Percentiles rank a stretch among this genome's conserved stretches.
These are phyloP conservation scores for Australoheros scitulus DNA, from an alignment of 2,113 vertebrate species.

Conservation along the genomic window DNA sequence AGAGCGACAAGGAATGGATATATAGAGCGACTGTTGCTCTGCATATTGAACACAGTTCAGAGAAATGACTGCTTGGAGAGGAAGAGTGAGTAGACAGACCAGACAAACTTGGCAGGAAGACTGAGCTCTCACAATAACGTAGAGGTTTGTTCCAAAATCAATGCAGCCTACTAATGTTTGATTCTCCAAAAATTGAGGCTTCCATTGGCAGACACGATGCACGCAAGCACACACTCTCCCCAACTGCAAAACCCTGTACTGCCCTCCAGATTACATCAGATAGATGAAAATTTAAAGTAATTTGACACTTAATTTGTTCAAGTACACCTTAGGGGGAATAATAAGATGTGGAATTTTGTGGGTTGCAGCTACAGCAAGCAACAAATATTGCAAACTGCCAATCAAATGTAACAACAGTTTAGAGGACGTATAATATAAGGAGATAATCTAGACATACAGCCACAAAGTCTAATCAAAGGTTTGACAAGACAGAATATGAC, in stretches of 20 bases:
- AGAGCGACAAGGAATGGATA: slow-evolving; percentile 19
- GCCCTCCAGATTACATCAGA: slow-evolving; percentile 7
- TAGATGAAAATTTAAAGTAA: slow-evolving; percentile 9
- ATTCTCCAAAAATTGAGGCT: slow-evolving; percentile 58
- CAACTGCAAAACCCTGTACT: neutral
- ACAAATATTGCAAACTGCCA: neutral
- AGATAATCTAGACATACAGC: neutral
- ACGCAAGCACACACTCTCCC: slow-evolving; percentile 15
- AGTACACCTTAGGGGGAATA: neutral
- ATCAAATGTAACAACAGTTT: neutral
- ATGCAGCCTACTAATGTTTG: slow-evolving; percentile 73
- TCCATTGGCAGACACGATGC: slow-evolving; percentile 42
- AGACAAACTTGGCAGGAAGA: slow-evolving; percentile 70
- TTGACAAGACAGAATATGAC: neutral
- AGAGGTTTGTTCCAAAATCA: slow-evolving; percentile 68
- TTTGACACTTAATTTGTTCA: neutral
- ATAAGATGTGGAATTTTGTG: slow-evolving; percentile 12
- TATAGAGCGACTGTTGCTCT: slow-evolving; percentile 3
- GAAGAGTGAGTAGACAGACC: slow-evolving; percentile 66
- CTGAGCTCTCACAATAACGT: slow-evolving; percentile 59
- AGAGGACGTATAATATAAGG: neutral
- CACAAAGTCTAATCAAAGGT: neutral
- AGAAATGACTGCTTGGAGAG: slow-evolving; percentile 58
- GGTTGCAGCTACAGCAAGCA: neutral
- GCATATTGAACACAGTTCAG: slow-evolving; percentile 31